Base-by-base conservation (phyloP, 1,140 invertebrate genomes). In the Magallana angulata region DNA sequence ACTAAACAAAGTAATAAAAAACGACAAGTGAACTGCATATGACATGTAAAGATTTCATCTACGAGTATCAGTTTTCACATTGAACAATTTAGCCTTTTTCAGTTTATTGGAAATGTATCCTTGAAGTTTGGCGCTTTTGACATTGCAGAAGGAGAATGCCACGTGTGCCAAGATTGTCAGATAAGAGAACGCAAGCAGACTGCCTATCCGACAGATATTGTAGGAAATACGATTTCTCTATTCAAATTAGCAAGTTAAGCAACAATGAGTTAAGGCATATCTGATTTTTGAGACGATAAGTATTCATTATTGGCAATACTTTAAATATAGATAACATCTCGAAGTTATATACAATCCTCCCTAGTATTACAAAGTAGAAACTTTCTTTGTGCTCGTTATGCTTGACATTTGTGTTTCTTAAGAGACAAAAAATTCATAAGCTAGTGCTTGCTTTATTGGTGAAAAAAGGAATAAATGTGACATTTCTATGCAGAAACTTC, bases 31-130 rank as follows among this genome's bases (percentile, higher is more conserved):
- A n/a, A 8, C 36, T 24, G 24, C 68, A 30, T n/a, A 12, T 9
- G 68, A 76, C 68, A 76, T 76, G 9, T 76, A 76, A 76, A 71
- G 24, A 76, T 24, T 76, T 76, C 12, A 76, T 76, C 68, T 11
- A 5, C 12, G 14, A 12, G 11, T 76, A 76, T 76, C 12, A 30
- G 36, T 14, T 76, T 76, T 76, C 68, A 18, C 12, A 76, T 30
- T 30, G 24, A 11, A 76, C 68, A 76, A 76, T 76, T 30, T 76
- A 30, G 8, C 8, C 12, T 76, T 30, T 14, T 36, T 76, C 68
- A 30, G 36, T 76, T 11, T 30, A 76, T 76, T 76, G 68, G 24
- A 24, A 8, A 24, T 7, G 68, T 30, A 12, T 76, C 12, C 18
- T 30, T 76, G 24, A 30, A 30, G 24, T 76, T 76, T 76, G 3